Conservation (phyloP, 2,888 invertebrate species). For the Sphecodes monilicornis region DNA sequence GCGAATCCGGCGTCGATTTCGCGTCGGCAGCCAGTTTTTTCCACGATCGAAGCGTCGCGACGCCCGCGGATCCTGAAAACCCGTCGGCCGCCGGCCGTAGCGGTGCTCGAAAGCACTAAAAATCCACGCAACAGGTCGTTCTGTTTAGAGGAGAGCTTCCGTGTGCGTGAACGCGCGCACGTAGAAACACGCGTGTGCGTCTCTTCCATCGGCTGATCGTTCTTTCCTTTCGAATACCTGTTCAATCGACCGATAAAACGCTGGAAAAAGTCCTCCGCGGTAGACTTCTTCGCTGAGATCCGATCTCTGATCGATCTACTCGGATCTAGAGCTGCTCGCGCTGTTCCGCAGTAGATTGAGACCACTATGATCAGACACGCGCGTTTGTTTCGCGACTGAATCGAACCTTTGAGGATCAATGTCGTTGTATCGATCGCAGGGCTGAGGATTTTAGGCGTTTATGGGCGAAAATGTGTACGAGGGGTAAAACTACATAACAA, state of each 20-base stretch:
- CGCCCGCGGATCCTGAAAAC: conserved; percentile 13
- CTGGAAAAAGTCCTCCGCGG: neutral
- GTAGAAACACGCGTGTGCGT: neutral
- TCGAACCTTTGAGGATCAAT: neutral
- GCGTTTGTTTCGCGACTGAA: neutral
- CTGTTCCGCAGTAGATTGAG: neutral
- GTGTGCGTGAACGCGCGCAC: neutral
- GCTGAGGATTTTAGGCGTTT: neutral
- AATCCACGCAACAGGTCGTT: conserved; percentile 74
- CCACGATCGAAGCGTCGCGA: neutral
- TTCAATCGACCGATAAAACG: conserved; percentile 1
- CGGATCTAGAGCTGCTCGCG: neutral
- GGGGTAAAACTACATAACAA: no score
- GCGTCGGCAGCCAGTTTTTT: neutral
- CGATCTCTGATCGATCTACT: neutral
- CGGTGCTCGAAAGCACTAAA: conserved; percentile 60
- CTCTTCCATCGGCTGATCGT: neutral
- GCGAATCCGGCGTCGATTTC: neutral
- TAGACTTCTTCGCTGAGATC: neutral
- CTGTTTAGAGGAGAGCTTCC: conserved; percentile 56
- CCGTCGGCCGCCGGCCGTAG: conserved; percentile 23
- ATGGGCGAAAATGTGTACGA: neutral
- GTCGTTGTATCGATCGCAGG: neutral
- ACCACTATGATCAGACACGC: neutral
- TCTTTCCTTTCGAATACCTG: neutral